Base-by-base conservation (phyloP, 1,140 invertebrate species). In the Trichonephila inaurata region DNA sequence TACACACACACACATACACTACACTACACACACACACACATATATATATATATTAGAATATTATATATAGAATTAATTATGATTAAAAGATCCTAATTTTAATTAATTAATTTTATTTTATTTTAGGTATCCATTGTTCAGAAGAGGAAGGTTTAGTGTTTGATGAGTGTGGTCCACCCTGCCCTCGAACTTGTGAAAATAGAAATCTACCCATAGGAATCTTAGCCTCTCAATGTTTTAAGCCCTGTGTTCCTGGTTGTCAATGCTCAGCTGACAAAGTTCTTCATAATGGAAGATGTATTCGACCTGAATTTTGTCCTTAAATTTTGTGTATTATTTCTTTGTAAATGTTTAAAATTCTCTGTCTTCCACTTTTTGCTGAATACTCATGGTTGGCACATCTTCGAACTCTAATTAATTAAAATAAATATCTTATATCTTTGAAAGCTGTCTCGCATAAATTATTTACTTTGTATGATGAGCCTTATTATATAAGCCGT, bases 121-220 rank as follows among this genome's bases (percentile, higher is more conserved):
- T 64, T 92, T 64, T 64, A 94, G 94, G 72, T 92, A 95, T 97
- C 97, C 44, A 96, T 96, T 93, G 95, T 97, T 83, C 95, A 96
- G 1, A 96, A 97, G 94, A 97, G 97, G 97, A 96, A 97, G 94
- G 96, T 51, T 81, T 93, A 62, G 94, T 95, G 24, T 94, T 94
- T 88, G 94, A 92, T 95, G 95, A 94, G 33, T 96, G 96, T 94
- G 95, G 95, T 12, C 94, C 95, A 58, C 94, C 95, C 2, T 96
- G 96, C 94, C 93, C 95, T 21, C 94, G 95, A 86, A 96, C 96
- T 0, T 96, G 96, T 92, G 94, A 94, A 58, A 95, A 95, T 83
- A 90, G 44, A 62, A 89, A 93, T 51, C 14, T 94, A 40, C 88
- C 91, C 5, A 44, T 93, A 5, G 64, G 64, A 12, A 28, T 94